Evolutionary conservation across 2,797 vertebrate species (phyloP), one percentile per base, ranked within the genome.

Genomic region (Poeciliopsis paucimaculata): DNA sequence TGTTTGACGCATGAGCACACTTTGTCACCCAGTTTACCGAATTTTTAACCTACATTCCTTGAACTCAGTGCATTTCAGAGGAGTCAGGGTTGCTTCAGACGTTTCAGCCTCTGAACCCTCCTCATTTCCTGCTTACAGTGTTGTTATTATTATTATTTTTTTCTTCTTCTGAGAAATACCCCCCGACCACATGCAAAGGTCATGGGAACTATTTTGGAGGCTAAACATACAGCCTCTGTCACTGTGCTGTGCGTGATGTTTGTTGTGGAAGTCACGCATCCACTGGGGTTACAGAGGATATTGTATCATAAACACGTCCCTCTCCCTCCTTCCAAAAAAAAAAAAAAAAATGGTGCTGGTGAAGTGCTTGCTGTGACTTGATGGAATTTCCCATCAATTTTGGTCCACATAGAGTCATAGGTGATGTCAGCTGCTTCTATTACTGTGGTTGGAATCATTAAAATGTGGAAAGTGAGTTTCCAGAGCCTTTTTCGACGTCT

Each of bases 81-180:
- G 89, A 91, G 87, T 90, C 88, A 77, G 81, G 89, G 93, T 94
- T 91, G 90, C 90, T 94, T 83, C 84, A 93, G 91, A 93, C 79
- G 83, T 80, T 88, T 87, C 90, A 75, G 94, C 94, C 96, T 95
- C 91, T 94, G 93, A 95, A 92, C 92, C 86, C 82, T 45, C 74
- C 91, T 95, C 93, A 95, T 96, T 96, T 96, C 96, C 95, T 96
- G 95, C 93, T 87, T 88, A 89, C 90, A 76, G 81, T 82, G 86
- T 84, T 70, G 12, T 70, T 70, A 13, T 70, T 70, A 13, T 68
- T 68, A 10, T 66, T 64, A 13, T n/a, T 68, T 66, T 66, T 18
- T 39, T 39, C 31, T 66, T 91, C 81, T 81, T 90, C 89, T 93
- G 93, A 94, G 95, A 95, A 95, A 88, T 86, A 85, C 86, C 88